Percentiles rank a stretch among this genome's conserved stretches.
Evolutionary conservation across 2,888 invertebrate species (phyloP).

Genomic region (Linnaemya vulpina): DNA sequence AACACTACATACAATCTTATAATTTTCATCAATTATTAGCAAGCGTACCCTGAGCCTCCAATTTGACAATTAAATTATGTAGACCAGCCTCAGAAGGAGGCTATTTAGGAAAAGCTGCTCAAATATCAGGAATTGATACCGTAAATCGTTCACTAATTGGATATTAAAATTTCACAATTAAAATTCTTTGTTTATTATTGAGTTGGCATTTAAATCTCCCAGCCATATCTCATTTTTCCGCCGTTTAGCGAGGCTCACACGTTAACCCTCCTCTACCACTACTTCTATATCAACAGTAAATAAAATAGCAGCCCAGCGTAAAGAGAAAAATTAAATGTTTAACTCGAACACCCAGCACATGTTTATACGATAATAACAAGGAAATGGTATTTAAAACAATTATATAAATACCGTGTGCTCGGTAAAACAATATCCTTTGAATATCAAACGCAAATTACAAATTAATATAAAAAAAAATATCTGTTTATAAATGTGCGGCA

Average conservation of each 20-base stretch:
- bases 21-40: too few species aligned
- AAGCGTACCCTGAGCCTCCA: too few species aligned
- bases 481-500: conserved; percentile 4
- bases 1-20: too few species aligned
- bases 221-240: not conserved
- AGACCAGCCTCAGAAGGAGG: too few species aligned
- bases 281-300: conserved; percentile 29
- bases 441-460: conserved; percentile 22
- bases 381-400: conserved; percentile 64
- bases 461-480: not conserved
- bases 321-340: not conserved
- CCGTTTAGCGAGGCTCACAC: not conserved
- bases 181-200: too few species aligned
- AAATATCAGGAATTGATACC: too few species aligned
- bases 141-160: too few species aligned
- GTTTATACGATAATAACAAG: conserved; percentile 61
- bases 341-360: conserved; percentile 45
- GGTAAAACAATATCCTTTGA: conserved; percentile 52
- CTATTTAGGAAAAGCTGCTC: too few species aligned
- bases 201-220: too few species aligned
- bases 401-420: conserved; percentile 52
- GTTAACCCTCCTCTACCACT: not conserved
- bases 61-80: too few species aligned
- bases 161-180: too few species aligned
- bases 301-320: conserved; percentile 14